Base-by-base conservation (phyloP, 2,797 vertebrate species). In the Oreochromis mossambicus region DNA sequence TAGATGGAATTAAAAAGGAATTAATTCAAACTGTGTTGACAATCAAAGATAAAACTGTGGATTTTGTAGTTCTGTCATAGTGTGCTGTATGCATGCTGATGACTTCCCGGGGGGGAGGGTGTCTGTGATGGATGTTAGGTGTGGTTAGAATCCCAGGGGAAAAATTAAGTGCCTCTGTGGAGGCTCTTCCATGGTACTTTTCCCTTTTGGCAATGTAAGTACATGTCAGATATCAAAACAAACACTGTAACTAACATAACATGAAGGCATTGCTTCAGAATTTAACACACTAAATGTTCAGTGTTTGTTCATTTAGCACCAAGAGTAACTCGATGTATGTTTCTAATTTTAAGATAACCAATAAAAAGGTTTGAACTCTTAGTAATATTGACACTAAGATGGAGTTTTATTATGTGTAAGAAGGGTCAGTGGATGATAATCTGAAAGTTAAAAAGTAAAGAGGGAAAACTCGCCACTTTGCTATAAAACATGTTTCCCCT, bases 101-200 rank as follows among this genome's bases (percentile, higher is more conserved):
- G 89, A 88, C 89, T 84, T 92, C 94, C 92, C 88, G 3, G 13
- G 84, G 83, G 79, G 32, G 19, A n/a, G 24, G 83, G 85, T 8
- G 15, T 73, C 88, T 82, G 77, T 90, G 87, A 81, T 76, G 80
- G 88, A 90, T 89, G 88, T 85, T 92, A 86, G 90, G 92, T 92
- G 86, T 85, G 90, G 87, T 78, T 81, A 21, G 70, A 87, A n/a
- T 52, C 92, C 89, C 93, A 58, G 52, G 2, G 85, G 90, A 46
- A 46, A 84, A 75, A 88, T 78, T 79, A 78, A 82, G 54, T 87
- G 78, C 80, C 92, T 89, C 92, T 19, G 68, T 52, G 83, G 89
- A 86, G 76, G 36, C 81, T 92, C 83, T 78, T 90, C 91, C 86
- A 79, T 90, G 89, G 86, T 87, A 13, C 84, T 86, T 84, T 78